Conservation (phyloP, 2,888 invertebrate genomes). For the Drosophila imparisetae region DNA sequence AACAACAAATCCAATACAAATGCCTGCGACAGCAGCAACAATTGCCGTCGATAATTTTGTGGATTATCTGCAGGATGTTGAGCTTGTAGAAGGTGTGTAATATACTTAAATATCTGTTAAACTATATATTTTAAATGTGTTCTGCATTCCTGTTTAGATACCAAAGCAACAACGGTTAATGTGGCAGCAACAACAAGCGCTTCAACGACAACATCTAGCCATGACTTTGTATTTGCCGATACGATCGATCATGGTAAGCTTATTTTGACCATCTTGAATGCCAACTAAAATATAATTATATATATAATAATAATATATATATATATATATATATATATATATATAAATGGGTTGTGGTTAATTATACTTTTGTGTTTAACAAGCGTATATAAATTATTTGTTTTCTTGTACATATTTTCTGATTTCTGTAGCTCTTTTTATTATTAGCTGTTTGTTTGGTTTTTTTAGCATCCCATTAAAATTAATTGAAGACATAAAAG, state of each 20-base stretch:
- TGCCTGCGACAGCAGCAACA: conserved; percentile 24
- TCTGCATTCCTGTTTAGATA: conserved; percentile 45
- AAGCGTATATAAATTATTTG: background rate
- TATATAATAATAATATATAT: background rate
- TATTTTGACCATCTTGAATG: conserved; percentile 5
- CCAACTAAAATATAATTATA: conserved; percentile 8
- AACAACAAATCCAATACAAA: conserved; percentile 27
- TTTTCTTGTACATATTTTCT: background rate
- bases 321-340: background rate
- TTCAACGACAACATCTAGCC: conserved; percentile 43
- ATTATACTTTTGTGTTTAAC: background rate
- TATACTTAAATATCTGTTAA: background rate
- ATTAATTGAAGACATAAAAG: background rate
- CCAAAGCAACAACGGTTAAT: conserved; percentile 64
- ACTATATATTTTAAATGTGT: background rate
- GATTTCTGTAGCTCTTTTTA: background rate
- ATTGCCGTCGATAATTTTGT: conserved; percentile 51
- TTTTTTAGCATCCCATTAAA: background rate
- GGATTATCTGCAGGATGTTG: conserved; percentile 55
- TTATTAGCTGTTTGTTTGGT: background rate
- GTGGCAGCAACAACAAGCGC: conserved; percentile 34
- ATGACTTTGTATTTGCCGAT: conserved; percentile 79
- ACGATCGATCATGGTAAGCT: conserved; percentile 82
- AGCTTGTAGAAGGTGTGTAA: conserved; percentile 54
- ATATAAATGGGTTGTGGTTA: conserved; percentile 6